Conservation (phyloP, 2,113 vertebrate species). For the Salvelinus fontinalis region DNA sequence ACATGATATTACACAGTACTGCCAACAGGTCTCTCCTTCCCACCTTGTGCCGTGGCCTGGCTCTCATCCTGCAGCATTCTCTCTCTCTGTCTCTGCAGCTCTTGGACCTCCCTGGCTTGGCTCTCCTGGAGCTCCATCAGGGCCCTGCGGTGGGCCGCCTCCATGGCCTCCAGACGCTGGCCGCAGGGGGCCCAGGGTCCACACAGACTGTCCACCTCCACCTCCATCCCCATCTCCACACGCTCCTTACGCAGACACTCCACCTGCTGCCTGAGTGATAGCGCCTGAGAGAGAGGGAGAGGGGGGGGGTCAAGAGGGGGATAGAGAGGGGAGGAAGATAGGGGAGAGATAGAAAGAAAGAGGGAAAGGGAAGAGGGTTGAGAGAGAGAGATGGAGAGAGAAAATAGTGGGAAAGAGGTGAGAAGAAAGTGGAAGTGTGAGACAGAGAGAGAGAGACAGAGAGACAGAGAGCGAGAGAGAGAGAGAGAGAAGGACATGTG, state of each 20-base stretch:
- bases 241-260: constrained; percentile 65
- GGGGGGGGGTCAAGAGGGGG: background rate
- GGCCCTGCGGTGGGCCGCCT: constrained; percentile 81
- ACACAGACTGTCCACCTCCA: constrained; percentile 55
- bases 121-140: constrained; percentile 85
- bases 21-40: background rate
- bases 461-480: too few relatives aligned
- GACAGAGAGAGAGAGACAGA: background rate
- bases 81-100: constrained; percentile 82
- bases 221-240: constrained; percentile 24
- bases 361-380: background rate
- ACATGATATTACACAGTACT: background rate
- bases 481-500: background rate
- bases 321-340: background rate
- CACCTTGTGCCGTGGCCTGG: constrained; percentile 80
- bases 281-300: constrained; percentile 40
- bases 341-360: background rate
- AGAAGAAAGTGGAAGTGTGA: background rate
- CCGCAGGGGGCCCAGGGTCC: constrained; percentile 75
- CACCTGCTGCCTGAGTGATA: constrained; percentile 78
- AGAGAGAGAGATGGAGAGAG: background rate
- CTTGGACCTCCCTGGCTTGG: constrained; percentile 80
- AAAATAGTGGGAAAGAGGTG: background rate
- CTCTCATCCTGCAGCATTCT: constrained; percentile 84
- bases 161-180: constrained; percentile 85